Evolutionary conservation across 2,888 invertebrate genomes (phyloP).

Genomic region (Hydroisotoma schaefferi): DNA sequence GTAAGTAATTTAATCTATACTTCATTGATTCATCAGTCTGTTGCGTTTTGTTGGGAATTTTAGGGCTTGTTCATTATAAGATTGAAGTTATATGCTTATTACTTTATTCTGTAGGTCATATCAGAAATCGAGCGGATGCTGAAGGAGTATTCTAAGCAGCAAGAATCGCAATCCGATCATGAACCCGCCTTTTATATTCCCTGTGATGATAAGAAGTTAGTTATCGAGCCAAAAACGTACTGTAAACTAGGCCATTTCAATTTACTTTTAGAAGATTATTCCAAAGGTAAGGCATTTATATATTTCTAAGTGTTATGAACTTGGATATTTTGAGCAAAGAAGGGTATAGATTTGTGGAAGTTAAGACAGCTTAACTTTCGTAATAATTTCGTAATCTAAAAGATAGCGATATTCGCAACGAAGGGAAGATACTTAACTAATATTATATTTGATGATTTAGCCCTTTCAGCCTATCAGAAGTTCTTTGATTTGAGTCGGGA

Average conservation of each 20-base stretch:
- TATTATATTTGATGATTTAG: constrained; percentile 58
- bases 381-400: no score
- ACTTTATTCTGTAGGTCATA: constrained; percentile 61
- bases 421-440: neutral
- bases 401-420: no score
- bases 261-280: constrained; percentile 84
- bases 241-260: constrained; percentile 95
- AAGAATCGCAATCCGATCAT: constrained; percentile 50
- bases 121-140: constrained; percentile 81
- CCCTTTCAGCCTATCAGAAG: constrained; percentile 95
- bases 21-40: neutral
- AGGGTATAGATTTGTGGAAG: no score
- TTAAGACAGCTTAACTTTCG: no score
- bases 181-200: constrained; percentile 17
- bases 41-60: neutral
- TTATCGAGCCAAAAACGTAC: constrained; percentile 81
- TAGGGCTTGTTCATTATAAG: neutral
- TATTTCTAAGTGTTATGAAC: neutral
- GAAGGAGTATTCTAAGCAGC: constrained; percentile 69
- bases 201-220: constrained; percentile 31
- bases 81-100: neutral
- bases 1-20: constrained; percentile 53
- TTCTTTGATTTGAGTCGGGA: constrained; percentile 65
- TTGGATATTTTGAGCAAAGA: no score
- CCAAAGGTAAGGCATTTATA: constrained; percentile 69